Conservation (phyloP, 1,140 invertebrate genomes). For the Drosophila hydei region DNA sequence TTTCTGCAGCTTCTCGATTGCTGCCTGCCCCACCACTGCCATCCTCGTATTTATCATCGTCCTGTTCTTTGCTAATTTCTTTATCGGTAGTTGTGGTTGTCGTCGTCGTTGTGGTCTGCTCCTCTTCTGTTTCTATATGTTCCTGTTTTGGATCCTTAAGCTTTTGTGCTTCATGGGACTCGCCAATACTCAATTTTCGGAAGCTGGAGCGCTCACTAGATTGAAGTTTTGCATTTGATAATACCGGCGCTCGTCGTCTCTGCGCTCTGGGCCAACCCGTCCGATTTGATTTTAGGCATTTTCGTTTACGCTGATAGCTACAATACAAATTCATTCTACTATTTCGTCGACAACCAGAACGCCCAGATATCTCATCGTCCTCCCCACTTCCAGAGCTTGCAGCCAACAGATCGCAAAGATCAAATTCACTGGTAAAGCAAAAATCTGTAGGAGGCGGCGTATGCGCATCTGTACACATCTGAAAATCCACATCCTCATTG, state of each 20-base stretch:
- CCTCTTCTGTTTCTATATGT: constrained; percentile 48
- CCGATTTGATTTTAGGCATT: constrained; percentile 84
- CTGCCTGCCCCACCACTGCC: constrained; percentile 16
- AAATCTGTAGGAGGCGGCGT: constrained; percentile 76
- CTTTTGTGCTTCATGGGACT: background rate
- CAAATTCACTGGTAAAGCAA: constrained; percentile 75
- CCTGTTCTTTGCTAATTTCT: constrained; percentile 31
- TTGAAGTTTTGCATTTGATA: constrained; percentile 24
- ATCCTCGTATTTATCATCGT: constrained; percentile 24
- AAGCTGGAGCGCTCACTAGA: constrained; percentile 56
- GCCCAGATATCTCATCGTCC: constrained; percentile 45
- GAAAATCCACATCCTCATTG: background rate
- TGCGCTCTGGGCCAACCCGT: constrained; percentile 88
- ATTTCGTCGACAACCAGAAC: constrained; percentile 40
- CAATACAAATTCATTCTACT: constrained; percentile 55
- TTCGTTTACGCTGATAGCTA: constrained; percentile 71
- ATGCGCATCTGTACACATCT: background rate
- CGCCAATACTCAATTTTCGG: constrained; percentile 37
- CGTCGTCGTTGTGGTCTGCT: constrained; percentile 55
- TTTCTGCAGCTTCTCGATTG: constrained; percentile 3
- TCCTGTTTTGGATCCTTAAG: constrained; percentile 46
- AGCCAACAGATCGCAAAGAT: constrained; percentile 67
- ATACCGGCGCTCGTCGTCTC: constrained; percentile 42
- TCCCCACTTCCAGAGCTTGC: constrained; percentile 57
- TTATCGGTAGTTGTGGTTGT: constrained; percentile 51